Evolutionary conservation across 2,888 invertebrate genomes (phyloP), one percentile per base, ranked within the genome.

Genomic region (Drosophila monieri): DNA sequence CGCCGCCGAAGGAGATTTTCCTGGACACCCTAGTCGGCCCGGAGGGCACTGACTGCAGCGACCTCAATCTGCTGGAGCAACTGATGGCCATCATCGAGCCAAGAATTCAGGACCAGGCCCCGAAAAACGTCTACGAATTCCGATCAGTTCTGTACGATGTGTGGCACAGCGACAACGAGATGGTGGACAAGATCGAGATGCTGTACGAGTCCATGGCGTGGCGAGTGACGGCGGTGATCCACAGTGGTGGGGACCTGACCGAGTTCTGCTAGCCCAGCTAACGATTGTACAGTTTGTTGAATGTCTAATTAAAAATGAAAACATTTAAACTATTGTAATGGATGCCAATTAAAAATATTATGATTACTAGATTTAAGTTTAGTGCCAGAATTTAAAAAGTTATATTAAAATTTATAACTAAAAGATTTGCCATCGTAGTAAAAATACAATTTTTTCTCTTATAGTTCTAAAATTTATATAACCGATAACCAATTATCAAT

Each of bases 131-230:
- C 0, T 10, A 56, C 12, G 76, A 84, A 21, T 88, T 84, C 4
- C 73, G 76, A 0, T 51, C 80, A 0, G 62, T 73, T 2, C 64
- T 88, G 18, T 80, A 80, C 21, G 71, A 83, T 4, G 66, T 83
- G 8, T 88, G 88, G 86, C 88, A 80, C 53, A 85, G 70, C 49
- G 84, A 84, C 35, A 59, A 57, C 47, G 73, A 75, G 3, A 51
- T 84, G 47, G 88, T 83, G 6, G 58, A 51, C 25, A 67, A 70
- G 52, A 75, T 84, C 15, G 66, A 84, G 6, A 15, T 70, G 12
- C 67, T 84, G 0, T 88, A 80, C 35, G 78, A 77, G 23, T 67
- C 84, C 14, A 88, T 84, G 88, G 25, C 73, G 0, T 71, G 61
- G 61, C 84, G 83, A 5, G 77, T 84, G 2, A 47, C 57, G 10